Evolutionary conservation across 2,797 vertebrate species (phyloP).

Genomic region (Halcyon badia): DNA sequence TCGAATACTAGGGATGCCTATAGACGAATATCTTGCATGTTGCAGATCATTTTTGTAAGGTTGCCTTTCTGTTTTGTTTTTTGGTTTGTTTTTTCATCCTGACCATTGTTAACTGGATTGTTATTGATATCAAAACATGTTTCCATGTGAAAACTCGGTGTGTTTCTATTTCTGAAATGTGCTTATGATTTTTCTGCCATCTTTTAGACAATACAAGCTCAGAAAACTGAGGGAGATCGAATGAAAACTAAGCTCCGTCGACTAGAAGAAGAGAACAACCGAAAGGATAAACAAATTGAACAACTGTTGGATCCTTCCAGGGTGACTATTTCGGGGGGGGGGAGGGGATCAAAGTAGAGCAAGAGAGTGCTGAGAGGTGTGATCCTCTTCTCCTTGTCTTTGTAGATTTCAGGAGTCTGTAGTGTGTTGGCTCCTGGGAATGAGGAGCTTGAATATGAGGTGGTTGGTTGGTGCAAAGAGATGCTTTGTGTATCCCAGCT

Average conservation of each 20-base stretch:
- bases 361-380: neutral
- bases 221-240: conserved; percentile 87
- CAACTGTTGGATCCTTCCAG: conserved; percentile 89
- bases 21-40: neutral
- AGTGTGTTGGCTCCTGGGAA: neutral
- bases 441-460: neutral
- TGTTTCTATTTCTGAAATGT: neutral
- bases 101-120: neutral
- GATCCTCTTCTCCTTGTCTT: neutral
- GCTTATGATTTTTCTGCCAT: neutral
- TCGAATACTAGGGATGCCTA: neutral
- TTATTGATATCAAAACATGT: neutral
- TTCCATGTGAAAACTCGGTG: neutral
- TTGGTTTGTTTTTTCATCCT: neutral
- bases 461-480: neutral
- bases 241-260: conserved; percentile 91
- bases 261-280: conserved; percentile 89
- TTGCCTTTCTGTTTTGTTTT: neutral
- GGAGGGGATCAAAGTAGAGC: neutral
- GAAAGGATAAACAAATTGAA: conserved; percentile 92
- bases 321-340: conserved; percentile 58
- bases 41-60: neutral
- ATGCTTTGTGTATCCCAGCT: neutral
- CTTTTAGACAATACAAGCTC: conserved; percentile 83
- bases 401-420: neutral